phyloP scores from a whole-genome alignment of 1,140 invertebrate species.

The Ips typographus region DNA sequence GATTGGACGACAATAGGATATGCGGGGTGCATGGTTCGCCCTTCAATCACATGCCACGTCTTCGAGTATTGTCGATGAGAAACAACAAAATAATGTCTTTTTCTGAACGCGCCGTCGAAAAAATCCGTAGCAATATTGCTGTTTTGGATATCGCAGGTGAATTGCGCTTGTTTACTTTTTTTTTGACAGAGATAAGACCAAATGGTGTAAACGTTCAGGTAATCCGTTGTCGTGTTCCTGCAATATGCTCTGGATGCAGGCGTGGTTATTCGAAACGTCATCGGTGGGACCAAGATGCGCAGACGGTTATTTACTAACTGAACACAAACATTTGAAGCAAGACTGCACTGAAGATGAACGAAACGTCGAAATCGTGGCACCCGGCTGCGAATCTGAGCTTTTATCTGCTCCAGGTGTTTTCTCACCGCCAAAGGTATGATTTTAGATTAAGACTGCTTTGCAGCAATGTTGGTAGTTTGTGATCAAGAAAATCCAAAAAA shows the following conservation, averaged over 20 bases:
- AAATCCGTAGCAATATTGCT: slow-evolving; percentile 76
- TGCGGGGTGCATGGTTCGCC: slow-evolving; percentile 69
- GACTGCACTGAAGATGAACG: slow-evolving; percentile 61
- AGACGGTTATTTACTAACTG: slow-evolving; percentile 71
- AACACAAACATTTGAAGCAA: slow-evolving; percentile 66
- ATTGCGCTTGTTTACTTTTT: slow-evolving; percentile 39
- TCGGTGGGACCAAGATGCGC: slow-evolving; percentile 71
- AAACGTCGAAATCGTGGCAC: slow-evolving; percentile 58
- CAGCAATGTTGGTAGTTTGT: slow-evolving; percentile 54
- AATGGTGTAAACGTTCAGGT: slow-evolving; percentile 55
- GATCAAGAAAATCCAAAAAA: background rate
- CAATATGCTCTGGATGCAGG: slow-evolving; percentile 75
- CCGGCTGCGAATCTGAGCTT: slow-evolving; percentile 65
- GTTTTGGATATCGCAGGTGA: slow-evolving; percentile 82
- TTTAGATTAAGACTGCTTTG: slow-evolving; percentile 39
- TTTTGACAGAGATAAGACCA: slow-evolving; percentile 2
- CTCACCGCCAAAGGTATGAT: background rate
- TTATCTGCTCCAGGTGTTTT: slow-evolving; percentile 53
- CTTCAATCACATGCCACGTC: slow-evolving; percentile 78
- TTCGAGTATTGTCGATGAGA: slow-evolving; percentile 75
- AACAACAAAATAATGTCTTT: slow-evolving; percentile 77
- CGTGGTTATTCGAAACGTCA: slow-evolving; percentile 75
- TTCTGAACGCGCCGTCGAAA: slow-evolving; percentile 72
- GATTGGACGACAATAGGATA: slow-evolving; percentile 75
- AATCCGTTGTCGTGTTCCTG: slow-evolving; percentile 82